Percentiles rank a stretch among this genome's conserved stretches.
These are phyloP conservation scores for Melieria omissa DNA, from an alignment of 2,888 invertebrate species.

Conservation along the genomic window DNA sequence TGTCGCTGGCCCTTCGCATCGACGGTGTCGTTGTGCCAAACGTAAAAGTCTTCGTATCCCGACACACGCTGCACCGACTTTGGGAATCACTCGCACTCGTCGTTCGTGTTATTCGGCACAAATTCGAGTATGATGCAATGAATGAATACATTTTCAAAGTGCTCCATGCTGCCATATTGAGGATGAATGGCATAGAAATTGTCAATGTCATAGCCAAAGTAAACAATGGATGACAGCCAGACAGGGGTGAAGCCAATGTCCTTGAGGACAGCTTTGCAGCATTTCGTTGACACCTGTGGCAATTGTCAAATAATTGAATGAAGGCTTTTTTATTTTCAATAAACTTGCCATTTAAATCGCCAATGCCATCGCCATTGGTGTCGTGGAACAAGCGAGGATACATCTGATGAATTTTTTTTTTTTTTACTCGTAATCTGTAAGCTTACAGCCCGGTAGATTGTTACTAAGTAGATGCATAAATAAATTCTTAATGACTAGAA, in stretches of 20 bases:
- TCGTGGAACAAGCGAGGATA: constrained; percentile 82
- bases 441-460: no score
- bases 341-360: constrained; percentile 69
- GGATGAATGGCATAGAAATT: constrained; percentile 75
- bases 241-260: constrained; percentile 74
- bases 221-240: constrained; percentile 78
- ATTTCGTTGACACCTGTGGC: no score
- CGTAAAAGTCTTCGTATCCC: constrained; percentile 77
- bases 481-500: no score
- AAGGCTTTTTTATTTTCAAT: constrained; percentile 17
- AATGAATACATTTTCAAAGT: constrained; percentile 69
- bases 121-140: constrained; percentile 70
- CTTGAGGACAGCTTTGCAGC: constrained; percentile 62
- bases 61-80: constrained; percentile 71
- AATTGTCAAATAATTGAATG: background rate
- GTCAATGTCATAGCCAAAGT: constrained; percentile 80
- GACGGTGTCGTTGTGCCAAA: constrained; percentile 70
- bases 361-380: constrained; percentile 77
- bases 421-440: no score
- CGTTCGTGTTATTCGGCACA: constrained; percentile 77
- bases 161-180: constrained; percentile 75
- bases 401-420: constrained; percentile 75
- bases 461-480: no score
- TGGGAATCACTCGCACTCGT: constrained; percentile 81
- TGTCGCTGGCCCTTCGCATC: constrained; percentile 61